Evolutionary conservation across 2,888 invertebrate genomes (phyloP), one percentile per base, ranked within the genome.

Genomic region (Dryobota labecula): DNA sequence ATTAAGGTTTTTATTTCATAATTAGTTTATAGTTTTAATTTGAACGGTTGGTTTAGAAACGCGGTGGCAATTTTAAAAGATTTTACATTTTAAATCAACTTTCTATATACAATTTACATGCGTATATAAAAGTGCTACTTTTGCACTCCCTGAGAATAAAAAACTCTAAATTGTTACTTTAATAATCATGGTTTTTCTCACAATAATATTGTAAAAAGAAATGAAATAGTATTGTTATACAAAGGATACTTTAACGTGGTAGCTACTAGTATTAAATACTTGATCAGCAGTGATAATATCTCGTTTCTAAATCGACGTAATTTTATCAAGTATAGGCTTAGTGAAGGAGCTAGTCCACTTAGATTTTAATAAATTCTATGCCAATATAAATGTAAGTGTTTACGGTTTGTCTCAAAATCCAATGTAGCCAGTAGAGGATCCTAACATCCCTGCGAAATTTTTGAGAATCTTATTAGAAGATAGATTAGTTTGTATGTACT

Each of bases 291-390:
- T 45, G 38, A 63, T 30, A 60, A 43, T 27, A 53, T 73, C 64
- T 69, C 73, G 86, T 87, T 87, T 87, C 84, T 86, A 84, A 85
- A 78, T 83, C 73, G 45, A 78, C 76, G 20, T 71, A 56, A 84
- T 83, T 84, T 81, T 87, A 85, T 75, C 65, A 77, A 78, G 67
- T 84, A 72, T 94, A 93, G 91, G 84, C 86, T 88, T 93, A 94
- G 85, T 90, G 89, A 94, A 93, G 95, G 94, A 95, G 89, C 95
- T 95, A 95, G 95, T 95, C 95, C 94, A 90, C 77, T 90, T 94
- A 94, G 91, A 87, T 81, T 84, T 90, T 91, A 93, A 89, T 90
- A 90, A 88, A 90, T 90, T 91, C 87, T 93, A 92, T 93, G 92
- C 91, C 91, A 91, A 90, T 89, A 82, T 90, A 88, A 85, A 83